These are phyloP conservation scores for Fistularia tabacaria DNA, from an alignment of 2,797 vertebrate genomes.

Conservation along the genomic window DNA sequence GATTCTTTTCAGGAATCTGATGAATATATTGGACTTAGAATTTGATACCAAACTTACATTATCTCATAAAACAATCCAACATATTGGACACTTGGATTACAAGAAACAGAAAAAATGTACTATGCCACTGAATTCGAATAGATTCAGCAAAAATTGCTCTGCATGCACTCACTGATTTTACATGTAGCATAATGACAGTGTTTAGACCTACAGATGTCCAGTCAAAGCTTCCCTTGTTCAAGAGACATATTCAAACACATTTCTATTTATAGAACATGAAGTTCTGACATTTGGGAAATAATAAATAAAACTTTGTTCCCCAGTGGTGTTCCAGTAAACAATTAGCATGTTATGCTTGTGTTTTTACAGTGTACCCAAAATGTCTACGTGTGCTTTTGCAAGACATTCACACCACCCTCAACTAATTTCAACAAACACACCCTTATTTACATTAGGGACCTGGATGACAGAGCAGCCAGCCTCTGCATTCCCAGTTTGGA, in stretches of 20 bases:
- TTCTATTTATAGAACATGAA: neutral
- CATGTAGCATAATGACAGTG: too few species aligned
- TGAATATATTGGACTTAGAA: too few species aligned
- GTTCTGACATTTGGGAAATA: conserved; percentile 2
- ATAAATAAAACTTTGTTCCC: neutral
- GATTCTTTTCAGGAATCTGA: too few species aligned
- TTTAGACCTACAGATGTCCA: too few species aligned
- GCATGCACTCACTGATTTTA: too few species aligned
- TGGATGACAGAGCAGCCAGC: conserved; percentile 36
- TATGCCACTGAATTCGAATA: too few species aligned
- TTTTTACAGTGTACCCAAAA: conserved; percentile 11
- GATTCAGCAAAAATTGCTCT: too few species aligned
- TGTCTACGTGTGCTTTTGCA: neutral
- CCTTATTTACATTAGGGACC: conserved; percentile 39
- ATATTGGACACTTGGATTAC: too few species aligned
- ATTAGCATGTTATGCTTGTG: conserved; percentile 5
- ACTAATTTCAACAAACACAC: conserved; percentile 42
- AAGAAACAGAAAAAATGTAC: too few species aligned
- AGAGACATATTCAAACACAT: neutral
- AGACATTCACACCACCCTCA: conserved; percentile 12
- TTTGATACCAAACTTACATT: too few species aligned
- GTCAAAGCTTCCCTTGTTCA: neutral
- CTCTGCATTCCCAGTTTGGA: conserved; percentile 22
- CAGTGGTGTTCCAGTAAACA: conserved; percentile 11
- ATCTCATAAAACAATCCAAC: too few species aligned